A percentile compares a stretch with the other conserved stretches of the same genome.
Evolutionary conservation across 2,113 vertebrate genomes (phyloP).

Genomic region (Pampusana beccarii): DNA sequence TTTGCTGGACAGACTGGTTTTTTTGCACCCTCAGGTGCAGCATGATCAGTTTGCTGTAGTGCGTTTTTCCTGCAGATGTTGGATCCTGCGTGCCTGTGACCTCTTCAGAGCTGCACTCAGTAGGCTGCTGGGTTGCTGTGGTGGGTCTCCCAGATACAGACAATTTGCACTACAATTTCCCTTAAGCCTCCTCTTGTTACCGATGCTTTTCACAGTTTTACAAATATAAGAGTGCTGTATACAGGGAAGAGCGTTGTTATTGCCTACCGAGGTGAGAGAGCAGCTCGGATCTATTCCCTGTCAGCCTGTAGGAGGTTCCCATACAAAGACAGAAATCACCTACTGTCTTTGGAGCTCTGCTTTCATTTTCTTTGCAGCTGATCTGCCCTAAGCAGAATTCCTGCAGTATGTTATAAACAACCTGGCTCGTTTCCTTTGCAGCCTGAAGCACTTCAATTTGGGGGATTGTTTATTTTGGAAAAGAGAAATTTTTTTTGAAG

Average conservation of each 20-base stretch:
- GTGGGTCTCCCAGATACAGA: background rate
- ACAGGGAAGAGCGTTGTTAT: background rate
- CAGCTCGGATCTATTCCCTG: background rate
- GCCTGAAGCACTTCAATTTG: constrained; percentile 3
- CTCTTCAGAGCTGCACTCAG: background rate
- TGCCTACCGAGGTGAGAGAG: background rate
- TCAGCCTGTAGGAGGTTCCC: background rate
- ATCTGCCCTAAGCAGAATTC: constrained; percentile 47
- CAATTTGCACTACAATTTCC: background rate
- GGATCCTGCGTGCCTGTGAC: background rate
- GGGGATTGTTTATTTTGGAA: constrained; percentile 29
- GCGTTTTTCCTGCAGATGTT: background rate
- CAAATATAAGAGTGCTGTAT: background rate
- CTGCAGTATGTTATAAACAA: constrained; percentile 9
- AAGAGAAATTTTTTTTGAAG: background rate
- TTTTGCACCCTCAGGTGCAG: background rate
- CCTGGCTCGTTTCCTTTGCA: constrained; percentile 30
- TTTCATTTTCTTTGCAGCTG: constrained; percentile 51
- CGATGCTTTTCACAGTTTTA: background rate
- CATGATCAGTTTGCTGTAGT: accelerated
- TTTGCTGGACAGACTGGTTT: background rate
- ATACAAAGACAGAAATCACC: background rate
- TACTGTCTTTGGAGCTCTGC: background rate
- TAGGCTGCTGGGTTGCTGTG: background rate
- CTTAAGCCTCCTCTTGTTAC: background rate